Conservation (phyloP, 92 coral and sea anemone genomes). For the Bergia sp. region DNA sequence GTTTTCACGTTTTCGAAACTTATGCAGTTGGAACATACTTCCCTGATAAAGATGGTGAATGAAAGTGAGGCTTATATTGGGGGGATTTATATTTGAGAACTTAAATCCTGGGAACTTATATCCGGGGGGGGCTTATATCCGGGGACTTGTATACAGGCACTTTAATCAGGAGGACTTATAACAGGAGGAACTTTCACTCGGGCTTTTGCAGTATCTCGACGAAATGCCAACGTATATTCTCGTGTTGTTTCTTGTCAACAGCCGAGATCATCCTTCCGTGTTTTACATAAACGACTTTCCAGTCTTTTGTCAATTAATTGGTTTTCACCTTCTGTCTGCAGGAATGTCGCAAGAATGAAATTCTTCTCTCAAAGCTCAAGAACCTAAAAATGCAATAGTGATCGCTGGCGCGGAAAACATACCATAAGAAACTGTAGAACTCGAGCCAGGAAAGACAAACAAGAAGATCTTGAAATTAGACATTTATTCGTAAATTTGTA, state of each 20-base stretch:
- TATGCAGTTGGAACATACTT: no score
- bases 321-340: conserved; percentile 35
- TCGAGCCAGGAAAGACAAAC: neutral
- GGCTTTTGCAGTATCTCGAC: neutral
- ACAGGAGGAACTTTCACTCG: neutral
- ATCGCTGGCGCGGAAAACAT: neutral
- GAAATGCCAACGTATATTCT: neutral
- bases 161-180: neutral
- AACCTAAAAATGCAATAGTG: conserved; percentile 54
- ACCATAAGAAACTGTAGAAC: neutral
- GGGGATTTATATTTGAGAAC: no score
- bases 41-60: no score
- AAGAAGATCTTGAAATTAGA: neutral
- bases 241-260: neutral
- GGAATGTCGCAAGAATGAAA: conserved; percentile 99
- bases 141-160: no score
- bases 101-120: neutral
- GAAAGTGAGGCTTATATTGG: neutral
- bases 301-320: neutral
- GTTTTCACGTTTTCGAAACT: no score
- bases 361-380: conserved; percentile 87
- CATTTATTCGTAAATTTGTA: neutral
- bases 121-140: neutral
- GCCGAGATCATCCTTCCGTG: neutral
- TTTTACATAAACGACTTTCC: neutral